phyloP scores from a whole-genome alignment of 2,113 vertebrate genomes.

The Caloenas nicobarica region DNA sequence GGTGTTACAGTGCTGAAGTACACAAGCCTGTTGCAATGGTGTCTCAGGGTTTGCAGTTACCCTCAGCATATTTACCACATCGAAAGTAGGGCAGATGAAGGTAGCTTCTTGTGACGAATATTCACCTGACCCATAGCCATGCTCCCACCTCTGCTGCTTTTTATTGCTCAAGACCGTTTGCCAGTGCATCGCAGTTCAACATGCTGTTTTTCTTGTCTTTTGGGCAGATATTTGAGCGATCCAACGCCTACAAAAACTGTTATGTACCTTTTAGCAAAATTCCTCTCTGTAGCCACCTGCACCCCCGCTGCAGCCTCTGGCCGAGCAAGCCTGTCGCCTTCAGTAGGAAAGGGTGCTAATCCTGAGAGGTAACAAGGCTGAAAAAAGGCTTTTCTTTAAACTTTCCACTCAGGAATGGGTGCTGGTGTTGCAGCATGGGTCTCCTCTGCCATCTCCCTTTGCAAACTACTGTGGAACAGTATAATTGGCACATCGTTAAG shows the following conservation, averaged over 20 bases:
- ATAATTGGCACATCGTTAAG: fast-evolving
- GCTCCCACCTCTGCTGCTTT: background rate
- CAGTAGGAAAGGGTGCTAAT: background rate
- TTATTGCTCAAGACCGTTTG: background rate
- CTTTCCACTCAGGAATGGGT: background rate
- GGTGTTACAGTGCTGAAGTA: background rate
- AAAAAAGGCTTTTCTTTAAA: background rate
- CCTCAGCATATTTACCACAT: background rate
- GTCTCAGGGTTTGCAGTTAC: background rate
- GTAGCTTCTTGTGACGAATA: background rate
- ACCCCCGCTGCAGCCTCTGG: background rate
- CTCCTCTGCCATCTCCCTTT: background rate
- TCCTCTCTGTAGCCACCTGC: background rate
- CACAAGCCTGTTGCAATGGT: background rate
- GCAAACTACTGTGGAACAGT: background rate
- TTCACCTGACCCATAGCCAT: background rate
- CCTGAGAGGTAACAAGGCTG: background rate
- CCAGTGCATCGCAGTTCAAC: background rate
- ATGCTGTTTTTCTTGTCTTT: background rate
- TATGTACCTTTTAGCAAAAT: background rate
- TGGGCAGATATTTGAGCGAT: background rate
- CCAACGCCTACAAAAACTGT: background rate
- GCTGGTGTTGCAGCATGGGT: background rate
- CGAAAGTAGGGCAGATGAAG: background rate
- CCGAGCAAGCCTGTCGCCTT: background rate